Evolutionary conservation across 1,140 invertebrate genomes (phyloP), one percentile per base, ranked within the genome.

Genomic region (Pseudomyrmex gracilis): DNA sequence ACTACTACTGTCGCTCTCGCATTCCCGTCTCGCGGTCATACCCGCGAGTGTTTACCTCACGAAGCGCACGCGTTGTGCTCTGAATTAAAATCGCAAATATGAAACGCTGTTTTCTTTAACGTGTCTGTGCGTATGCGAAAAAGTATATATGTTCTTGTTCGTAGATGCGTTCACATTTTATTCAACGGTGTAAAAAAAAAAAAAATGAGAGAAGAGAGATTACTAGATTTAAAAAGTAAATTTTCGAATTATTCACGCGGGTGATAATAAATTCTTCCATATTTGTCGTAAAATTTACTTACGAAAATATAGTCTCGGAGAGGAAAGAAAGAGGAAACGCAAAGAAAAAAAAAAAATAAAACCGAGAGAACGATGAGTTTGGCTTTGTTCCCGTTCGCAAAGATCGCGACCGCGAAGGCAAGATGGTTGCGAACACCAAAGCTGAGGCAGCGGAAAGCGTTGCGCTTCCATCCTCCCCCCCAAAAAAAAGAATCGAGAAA

Each of bases 1-100:
- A 53, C 34, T 68, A 20, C 47, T 20, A 15, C 43, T 15, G 64
- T 45, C 20, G 43, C 76, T 57, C 24, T 51, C 53, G 66, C 20
- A 24, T 13, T 77, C 45, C 58, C 63, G 64, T 34, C 76, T 71
- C 20, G 22, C 53, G 22, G 70, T 80, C 47, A 80, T 61, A 34
- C 15, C 76, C 34, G 20, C 76, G 43, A 70, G 43, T 17, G 53
- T 57, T 68, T 78, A 70, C 20, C 51, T 55, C 4, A 43, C 74
- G 64, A 78, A 78, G 70, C 63, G 24, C 47, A 22, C 51, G 12
- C 51, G 15, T 58, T 47, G 51, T 43, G 34, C 17, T n/a, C 17
- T n/a, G 66, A 71, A 49, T 80, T 71, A 80, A 71, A 80, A 17
- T 70, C 15, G 43, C 43, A 70, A 80, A 70, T 57, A 43, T 55